Evolutionary conservation across 2,113 vertebrate species (phyloP), one percentile per base, ranked within the genome.

Genomic region (Fulica atra): DNA sequence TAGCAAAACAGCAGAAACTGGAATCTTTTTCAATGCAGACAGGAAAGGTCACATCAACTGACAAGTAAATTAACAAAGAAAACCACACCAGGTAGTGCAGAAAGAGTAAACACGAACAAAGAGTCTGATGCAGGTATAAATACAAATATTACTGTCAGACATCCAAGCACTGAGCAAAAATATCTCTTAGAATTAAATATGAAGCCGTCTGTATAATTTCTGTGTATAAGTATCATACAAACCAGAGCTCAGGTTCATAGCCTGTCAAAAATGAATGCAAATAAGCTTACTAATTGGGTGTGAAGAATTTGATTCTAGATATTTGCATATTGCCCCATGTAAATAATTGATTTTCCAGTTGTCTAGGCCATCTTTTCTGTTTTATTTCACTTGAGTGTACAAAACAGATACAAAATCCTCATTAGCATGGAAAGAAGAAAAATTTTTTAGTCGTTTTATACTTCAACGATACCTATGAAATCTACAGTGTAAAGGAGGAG

Each of bases 311-410:
- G 6, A 19, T 83, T 88, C 18, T 48, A 48, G 54, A 9, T 79
- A 72, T 88, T 69, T 77, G 33, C 50, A 73, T 63, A 86, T 9
- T 24, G 7, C 10, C 9, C 9, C 35, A 3, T 61, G 35, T 44
- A 76, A 92, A 73, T 82, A 86, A 91, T 50, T 65, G 76, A 77
- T 83, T 96, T 93, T 93, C 54, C 68, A 48, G 16, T 19, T 88
- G 63, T 9, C 31, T 93, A 57, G 35, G 64, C 5, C 7, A 57
- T 18, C 1, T 3, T 65, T 91, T 92, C 63, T 61, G 13, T 80
- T 81, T 2, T 0, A 81, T 78, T 91, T 82, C 57, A 79, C 26
- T 79, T 44, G 18, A 65, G 6, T 3, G 0, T 46, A 57, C 33
- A 57, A 44, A 64, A 64, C 13, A 87, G 48, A 76, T 33, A 68